Conservation (phyloP, 2,888 invertebrate species). For the Agrochola macilenta region DNA sequence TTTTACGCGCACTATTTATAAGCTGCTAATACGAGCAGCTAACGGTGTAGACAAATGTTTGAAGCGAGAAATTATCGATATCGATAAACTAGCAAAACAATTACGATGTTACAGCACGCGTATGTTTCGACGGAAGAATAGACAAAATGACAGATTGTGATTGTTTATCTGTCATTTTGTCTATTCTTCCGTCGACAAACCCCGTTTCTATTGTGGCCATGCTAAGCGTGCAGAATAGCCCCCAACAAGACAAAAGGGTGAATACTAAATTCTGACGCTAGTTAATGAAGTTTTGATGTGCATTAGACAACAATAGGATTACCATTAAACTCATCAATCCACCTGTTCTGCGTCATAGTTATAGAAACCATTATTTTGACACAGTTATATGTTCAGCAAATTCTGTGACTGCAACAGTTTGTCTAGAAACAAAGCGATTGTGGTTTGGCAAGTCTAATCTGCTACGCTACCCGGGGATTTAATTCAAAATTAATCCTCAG, state of each 20-base stretch:
- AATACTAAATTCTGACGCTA: slow-evolving; percentile 1
- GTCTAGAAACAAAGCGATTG: slow-evolving; percentile 12
- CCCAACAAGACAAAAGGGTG: slow-evolving; percentile 4
- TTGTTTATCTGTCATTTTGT: no score
- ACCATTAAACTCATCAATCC: slow-evolving; percentile 5
- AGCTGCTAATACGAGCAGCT: slow-evolving; percentile 68
- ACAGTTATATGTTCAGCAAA: not conserved
- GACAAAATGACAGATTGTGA: no score
- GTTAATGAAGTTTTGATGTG: slow-evolving; percentile 12
- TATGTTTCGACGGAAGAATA: no score
- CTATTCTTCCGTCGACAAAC: no score
- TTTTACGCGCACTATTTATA: slow-evolving; percentile 83
- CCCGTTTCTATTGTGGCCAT: no score
- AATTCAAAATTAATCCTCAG: slow-evolving; percentile 15
- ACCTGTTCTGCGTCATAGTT: not conserved
- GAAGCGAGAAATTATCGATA: slow-evolving; percentile 67
- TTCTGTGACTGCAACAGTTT: slow-evolving; percentile 1
- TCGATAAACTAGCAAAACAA: slow-evolving; percentile 59
- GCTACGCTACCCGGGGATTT: not conserved
- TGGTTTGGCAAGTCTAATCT: not conserved
- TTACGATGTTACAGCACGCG: slow-evolving; percentile 2
- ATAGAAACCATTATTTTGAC: not conserved
- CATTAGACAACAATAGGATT: slow-evolving; percentile 15
- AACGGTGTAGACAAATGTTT: slow-evolving; percentile 73
- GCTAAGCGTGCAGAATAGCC: not conserved